Evolutionary conservation across 2,113 vertebrate species (phyloP), one percentile per base, ranked within the genome.

Genomic region (Narcine bancroftii): DNA sequence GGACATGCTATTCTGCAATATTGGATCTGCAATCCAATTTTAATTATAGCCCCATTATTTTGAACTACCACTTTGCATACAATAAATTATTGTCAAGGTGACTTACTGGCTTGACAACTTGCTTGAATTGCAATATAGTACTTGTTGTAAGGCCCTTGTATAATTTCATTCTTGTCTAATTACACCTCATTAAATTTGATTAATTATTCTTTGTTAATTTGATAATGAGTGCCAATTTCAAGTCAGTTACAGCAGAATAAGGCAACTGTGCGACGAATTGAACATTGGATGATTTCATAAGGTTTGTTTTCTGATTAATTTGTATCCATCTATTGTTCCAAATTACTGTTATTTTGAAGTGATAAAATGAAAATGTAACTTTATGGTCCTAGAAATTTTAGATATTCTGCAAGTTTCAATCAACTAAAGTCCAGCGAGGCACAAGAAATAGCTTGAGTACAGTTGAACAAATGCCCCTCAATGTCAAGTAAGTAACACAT

Each of bases 131-230:
- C 33, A 85, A n/a, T 60, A 19, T 63, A 36, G n/a, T 63, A 60
- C 81, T 36, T 60, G 3, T 50, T 87, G 53, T 60, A 87, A 36
- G 53, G 50, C 19, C 53, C 33, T n/a, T 39, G 17, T 36, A n/a
- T 60, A n/a, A 87, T 87, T 60, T 87, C 33, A 39, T 87, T 87
- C 53, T n/a, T 56, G 50, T 87, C 53, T 87, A 87, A 87, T 87
- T 60, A 63, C 60, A 53, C 15, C n/a, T 60, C 81, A n/a, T 56
- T 63, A 63, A 60, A 53, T 53, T 36, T 87, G 53, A 87, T 87
- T 87, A 87, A 87, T 87, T 87, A 87, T 87, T 87, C 81, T 81
- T 87, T n/a, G 81, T 60, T 87, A 87, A 87, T 87, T 87, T 87
- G 81, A 87, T 87, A 87, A 53, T 60, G 53, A 87, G 33, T 60